phyloP scores from a whole-genome alignment of 2,888 invertebrate genomes.

The Trisateles emortualis region DNA sequence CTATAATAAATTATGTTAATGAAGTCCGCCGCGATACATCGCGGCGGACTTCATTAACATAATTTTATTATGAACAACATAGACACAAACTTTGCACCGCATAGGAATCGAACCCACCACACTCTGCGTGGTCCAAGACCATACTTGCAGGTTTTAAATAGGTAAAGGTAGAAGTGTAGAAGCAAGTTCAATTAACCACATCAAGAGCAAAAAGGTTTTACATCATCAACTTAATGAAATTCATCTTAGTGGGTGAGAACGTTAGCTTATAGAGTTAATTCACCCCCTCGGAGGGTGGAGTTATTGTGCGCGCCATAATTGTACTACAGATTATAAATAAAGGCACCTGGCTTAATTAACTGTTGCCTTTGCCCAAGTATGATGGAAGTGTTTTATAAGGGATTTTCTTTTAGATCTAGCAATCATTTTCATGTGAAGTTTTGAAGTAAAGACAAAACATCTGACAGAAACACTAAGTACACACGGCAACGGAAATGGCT shows the following conservation, averaged over 20 bases:
- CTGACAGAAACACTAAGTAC: too few relatives aligned
- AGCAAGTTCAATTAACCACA: too few relatives aligned
- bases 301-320: slow-evolving; percentile 33
- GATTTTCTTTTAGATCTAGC: neutral
- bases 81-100: too few relatives aligned
- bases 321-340: slow-evolving; percentile 51
- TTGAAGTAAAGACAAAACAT: neutral
- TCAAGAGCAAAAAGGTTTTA: neutral
- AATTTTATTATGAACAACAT: too few relatives aligned
- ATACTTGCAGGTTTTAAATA: too few relatives aligned
- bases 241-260: slow-evolving; percentile 7
- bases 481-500: too few relatives aligned
- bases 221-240: neutral
- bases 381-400: slow-evolving; percentile 16
- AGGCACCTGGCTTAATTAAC: slow-evolving; percentile 53
- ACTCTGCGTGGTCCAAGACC: too few relatives aligned
- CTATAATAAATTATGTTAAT: too few relatives aligned
- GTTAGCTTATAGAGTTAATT: slow-evolving; percentile 26
- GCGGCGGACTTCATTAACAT: too few relatives aligned
- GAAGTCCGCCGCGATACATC: too few relatives aligned
- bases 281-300: slow-evolving; percentile 6
- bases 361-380: slow-evolving; percentile 36
- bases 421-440: neutral
- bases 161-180: too few relatives aligned
- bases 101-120: too few relatives aligned